These are phyloP conservation scores for Tyria jacobaeae DNA, from an alignment of 2,888 invertebrate species.

Conservation along the genomic window DNA sequence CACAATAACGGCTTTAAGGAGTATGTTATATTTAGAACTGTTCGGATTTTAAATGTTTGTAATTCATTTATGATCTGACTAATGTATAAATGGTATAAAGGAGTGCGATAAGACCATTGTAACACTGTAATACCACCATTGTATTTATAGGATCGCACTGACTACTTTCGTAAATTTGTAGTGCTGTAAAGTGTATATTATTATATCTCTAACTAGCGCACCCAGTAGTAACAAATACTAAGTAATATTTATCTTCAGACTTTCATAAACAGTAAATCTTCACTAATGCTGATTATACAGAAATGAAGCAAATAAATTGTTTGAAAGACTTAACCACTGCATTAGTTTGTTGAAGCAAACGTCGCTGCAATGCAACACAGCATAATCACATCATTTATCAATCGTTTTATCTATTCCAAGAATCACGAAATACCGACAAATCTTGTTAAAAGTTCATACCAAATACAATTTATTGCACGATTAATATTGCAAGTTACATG, in stretches of 20 bases:
- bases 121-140: too few relatives aligned
- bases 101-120: too few relatives aligned
- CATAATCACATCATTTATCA: constrained; percentile 4
- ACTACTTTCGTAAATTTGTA: too few relatives aligned
- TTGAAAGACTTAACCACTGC: background rate
- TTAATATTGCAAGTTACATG: constrained; percentile 35
- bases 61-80: too few relatives aligned
- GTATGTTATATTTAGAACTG: too few relatives aligned
- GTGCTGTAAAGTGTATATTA: too few relatives aligned
- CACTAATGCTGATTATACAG: background rate
- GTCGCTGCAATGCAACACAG: background rate
- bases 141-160: too few relatives aligned
- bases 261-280: background rate
- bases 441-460: constrained; percentile 34
- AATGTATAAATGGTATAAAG: too few relatives aligned
- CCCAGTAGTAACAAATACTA: background rate
- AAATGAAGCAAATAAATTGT: background rate
- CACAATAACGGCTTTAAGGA: background rate
- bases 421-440: constrained; percentile 23
- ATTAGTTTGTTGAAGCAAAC: constrained; percentile 3
- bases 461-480: constrained; percentile 39
- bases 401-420: constrained; percentile 18
- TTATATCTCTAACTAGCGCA: too few relatives aligned
- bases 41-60: too few relatives aligned
- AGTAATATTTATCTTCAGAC: background rate